Evolutionary conservation across 2,113 vertebrate genomes (phyloP).

Genomic region (Sterrhoptilus dennistouni): DNA sequence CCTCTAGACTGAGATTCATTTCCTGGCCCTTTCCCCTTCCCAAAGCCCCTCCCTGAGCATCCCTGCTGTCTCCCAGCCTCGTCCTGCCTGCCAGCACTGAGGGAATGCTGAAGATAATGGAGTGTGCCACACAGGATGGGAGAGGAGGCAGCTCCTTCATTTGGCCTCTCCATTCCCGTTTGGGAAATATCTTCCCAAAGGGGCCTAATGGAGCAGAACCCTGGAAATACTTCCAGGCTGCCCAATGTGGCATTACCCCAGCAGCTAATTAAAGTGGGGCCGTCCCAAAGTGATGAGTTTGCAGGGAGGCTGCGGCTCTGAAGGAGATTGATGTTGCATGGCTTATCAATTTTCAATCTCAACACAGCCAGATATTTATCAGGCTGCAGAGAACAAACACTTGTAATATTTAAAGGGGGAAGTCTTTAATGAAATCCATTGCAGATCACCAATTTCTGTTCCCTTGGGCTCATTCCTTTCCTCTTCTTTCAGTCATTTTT

Average conservation of each 20-base stretch:
- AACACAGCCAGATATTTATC: conserved; percentile 4
- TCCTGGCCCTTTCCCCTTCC: neutral
- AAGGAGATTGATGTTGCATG: neutral
- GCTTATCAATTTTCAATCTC: conserved; percentile 51
- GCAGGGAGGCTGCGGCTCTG: neutral
- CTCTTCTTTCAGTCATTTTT: neutral
- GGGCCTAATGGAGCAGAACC: conserved; percentile 47
- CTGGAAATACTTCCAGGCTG: neutral
- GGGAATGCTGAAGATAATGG: neutral
- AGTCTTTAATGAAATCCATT: conserved; percentile 50
- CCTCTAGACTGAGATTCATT: neutral
- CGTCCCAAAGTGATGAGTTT: neutral
- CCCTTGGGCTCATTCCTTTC: conserved; percentile 16
- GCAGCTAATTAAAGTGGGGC: neutral
- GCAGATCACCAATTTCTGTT: conserved; percentile 48
- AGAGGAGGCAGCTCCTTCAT: neutral
- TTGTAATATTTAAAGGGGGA: conserved; percentile 35
- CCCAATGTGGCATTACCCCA: neutral
- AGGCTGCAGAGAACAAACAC: conserved; percentile 46
- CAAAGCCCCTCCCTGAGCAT: neutral
- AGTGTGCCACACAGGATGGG: neutral
- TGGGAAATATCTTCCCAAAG: conserved; percentile 2
- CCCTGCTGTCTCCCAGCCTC: neutral
- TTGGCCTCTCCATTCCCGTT: neutral
- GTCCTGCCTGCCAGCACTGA: neutral